Conservation (phyloP, 2,113 vertebrate genomes). For the Cephalopterus ornatus region DNA sequence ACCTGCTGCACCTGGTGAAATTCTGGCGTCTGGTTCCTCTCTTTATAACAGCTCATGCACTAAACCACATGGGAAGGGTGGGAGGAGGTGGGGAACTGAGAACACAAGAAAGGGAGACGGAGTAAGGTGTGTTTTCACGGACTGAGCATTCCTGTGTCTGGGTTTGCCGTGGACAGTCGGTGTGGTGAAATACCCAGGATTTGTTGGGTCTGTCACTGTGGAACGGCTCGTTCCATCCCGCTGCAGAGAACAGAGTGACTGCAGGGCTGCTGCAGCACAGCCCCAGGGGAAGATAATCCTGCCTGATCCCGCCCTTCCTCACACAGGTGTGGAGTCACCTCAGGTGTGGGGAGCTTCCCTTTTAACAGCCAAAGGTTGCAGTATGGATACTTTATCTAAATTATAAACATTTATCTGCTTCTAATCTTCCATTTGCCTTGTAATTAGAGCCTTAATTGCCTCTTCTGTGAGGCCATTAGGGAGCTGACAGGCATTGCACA, state of each 20-base stretch:
- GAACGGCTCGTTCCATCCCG: background rate
- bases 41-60: background rate
- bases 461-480: background rate
- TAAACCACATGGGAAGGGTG: background rate
- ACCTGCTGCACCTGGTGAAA: background rate
- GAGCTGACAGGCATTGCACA: background rate
- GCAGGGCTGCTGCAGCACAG: background rate
- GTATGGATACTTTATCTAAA: background rate
- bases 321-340: background rate
- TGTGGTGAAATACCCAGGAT: background rate
- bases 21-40: background rate
- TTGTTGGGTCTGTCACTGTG: background rate
- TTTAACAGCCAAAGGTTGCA: background rate
- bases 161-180: background rate
- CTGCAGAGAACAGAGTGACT: background rate
- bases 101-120: background rate
- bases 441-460: constrained; percentile 23
- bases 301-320: background rate
- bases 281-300: background rate
- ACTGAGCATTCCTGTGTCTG: background rate
- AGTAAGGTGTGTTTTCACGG: background rate
- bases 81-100: background rate
- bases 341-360: background rate
- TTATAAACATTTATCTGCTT: background rate
- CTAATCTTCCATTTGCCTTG: background rate